Evolutionary conservation across 2,888 invertebrate species (phyloP).

Genomic region (Apodemia hepburni): DNA sequence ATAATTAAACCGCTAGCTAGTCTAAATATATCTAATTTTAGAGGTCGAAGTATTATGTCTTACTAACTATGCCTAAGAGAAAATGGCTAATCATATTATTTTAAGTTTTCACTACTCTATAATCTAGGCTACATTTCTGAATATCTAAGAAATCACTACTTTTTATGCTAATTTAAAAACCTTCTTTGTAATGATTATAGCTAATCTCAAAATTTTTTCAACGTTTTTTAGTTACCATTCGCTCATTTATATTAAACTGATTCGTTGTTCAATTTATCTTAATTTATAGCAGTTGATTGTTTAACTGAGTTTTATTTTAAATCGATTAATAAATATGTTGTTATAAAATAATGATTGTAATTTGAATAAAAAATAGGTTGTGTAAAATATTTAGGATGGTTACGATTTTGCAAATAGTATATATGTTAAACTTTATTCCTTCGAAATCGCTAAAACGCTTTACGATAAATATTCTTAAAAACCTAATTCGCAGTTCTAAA

Average conservation of each 20-base stretch:
- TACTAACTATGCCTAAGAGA: conserved; percentile 21
- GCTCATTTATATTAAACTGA: neutral
- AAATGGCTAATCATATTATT: neutral
- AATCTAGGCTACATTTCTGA: neutral
- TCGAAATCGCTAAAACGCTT: neutral
- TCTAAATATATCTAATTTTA: neutral
- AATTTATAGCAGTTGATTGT: neutral
- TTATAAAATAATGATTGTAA: neutral
- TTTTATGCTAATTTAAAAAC: neutral
- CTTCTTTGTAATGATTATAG: neutral
- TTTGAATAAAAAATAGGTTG: neutral
- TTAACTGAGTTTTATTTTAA: neutral
- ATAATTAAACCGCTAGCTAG: conserved; percentile 30
- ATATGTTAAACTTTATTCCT: neutral
- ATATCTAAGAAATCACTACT: conserved; percentile 2
- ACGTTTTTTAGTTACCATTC: neutral
- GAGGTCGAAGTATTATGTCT: conserved; percentile 20
- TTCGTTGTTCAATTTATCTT: neutral
- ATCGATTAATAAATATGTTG: neutral
- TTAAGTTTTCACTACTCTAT: neutral
- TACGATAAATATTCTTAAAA: neutral
- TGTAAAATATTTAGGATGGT: neutral
- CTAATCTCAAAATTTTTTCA: neutral
- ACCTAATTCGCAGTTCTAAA: neutral
- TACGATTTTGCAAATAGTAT: neutral